Conservation (phyloP, 2,113 vertebrate species). For the Polypterus senegalus region DNA sequence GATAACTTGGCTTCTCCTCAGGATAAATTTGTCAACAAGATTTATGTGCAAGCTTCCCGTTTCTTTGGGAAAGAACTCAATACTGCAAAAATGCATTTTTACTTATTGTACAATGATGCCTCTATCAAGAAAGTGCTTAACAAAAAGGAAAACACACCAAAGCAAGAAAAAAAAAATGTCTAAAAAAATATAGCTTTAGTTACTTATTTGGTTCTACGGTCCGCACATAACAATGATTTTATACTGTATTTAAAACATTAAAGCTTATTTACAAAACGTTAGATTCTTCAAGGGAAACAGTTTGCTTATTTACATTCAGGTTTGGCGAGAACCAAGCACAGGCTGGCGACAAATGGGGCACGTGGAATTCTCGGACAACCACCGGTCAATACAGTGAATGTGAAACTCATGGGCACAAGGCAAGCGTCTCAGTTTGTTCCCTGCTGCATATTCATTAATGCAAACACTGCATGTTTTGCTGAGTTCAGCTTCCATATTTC, state of each 20-base stretch:
- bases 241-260: constrained; percentile 29
- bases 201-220: constrained; percentile 53
- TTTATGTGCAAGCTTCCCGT: not conserved
- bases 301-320: constrained; percentile 37
- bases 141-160: not conserved
- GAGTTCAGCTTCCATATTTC: constrained; percentile 58
- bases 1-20: no score
- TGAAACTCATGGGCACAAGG: constrained; percentile 89
- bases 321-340: constrained; percentile 52
- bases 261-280: constrained; percentile 50
- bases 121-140: not conserved
- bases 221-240: constrained; percentile 33
- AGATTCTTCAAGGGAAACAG: constrained; percentile 26
- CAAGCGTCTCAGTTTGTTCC: constrained; percentile 83
- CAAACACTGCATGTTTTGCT: constrained; percentile 84
- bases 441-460: constrained; percentile 84
- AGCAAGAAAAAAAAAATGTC: constrained; percentile 21
- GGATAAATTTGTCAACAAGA: no score
- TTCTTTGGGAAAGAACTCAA: not conserved
- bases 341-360: constrained; percentile 87
- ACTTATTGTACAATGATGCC: not conserved
- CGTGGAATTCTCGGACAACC: constrained; percentile 92
- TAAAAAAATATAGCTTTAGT: constrained; percentile 68
- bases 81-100: not conserved
- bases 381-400: constrained; percentile 90